A percentile compares a stretch with the other conserved stretches of the same genome.
Evolutionary conservation across 1,140 invertebrate species (phyloP).

Genomic region (Bacillus rossius): DNA sequence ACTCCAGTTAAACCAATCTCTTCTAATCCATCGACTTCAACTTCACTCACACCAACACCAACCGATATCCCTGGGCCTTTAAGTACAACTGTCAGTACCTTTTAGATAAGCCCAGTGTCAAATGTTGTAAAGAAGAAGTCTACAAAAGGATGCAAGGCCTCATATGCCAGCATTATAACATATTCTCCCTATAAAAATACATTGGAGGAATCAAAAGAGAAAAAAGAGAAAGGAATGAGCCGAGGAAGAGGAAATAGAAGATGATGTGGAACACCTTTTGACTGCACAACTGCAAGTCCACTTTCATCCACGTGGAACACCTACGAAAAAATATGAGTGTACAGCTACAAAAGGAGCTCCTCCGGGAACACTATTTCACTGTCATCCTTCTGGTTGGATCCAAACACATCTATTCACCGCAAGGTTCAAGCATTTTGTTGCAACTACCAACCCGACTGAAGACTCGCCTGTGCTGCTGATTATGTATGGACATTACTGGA

Average conservation of each 20-base stretch:
- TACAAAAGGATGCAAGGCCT: too few relatives aligned
- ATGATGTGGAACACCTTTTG: slow-evolving; percentile 44
- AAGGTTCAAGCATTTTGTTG: slow-evolving; percentile 37
- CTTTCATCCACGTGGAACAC: too few relatives aligned
- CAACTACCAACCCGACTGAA: slow-evolving; percentile 21
- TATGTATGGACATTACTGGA: slow-evolving; percentile 30
- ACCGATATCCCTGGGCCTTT: too few relatives aligned
- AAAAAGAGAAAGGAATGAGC: too few relatives aligned
- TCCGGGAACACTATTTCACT: slow-evolving; percentile 29
- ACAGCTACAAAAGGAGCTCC: slow-evolving; percentile 34
- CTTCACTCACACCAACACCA: too few relatives aligned
- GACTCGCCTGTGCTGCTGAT: slow-evolving; percentile 18
- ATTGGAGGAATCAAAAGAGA: too few relatives aligned
- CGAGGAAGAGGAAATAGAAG: too few relatives aligned
- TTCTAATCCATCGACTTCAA: too few relatives aligned
- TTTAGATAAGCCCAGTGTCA: slow-evolving; percentile 41
- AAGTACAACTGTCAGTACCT: too few relatives aligned
- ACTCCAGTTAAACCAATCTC: too few relatives aligned
- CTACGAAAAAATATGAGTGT: slow-evolving; percentile 32
- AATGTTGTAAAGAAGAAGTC: slow-evolving; percentile 40
- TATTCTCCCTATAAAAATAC: slow-evolving; percentile 39
- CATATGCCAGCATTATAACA: slow-evolving; percentile 37
- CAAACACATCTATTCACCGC: slow-evolving; percentile 29
- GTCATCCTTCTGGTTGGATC: slow-evolving; percentile 37
- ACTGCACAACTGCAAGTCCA: too few relatives aligned